Evolutionary conservation across 2,113 vertebrate genomes (phyloP).

Genomic region (Cairina moschata): DNA sequence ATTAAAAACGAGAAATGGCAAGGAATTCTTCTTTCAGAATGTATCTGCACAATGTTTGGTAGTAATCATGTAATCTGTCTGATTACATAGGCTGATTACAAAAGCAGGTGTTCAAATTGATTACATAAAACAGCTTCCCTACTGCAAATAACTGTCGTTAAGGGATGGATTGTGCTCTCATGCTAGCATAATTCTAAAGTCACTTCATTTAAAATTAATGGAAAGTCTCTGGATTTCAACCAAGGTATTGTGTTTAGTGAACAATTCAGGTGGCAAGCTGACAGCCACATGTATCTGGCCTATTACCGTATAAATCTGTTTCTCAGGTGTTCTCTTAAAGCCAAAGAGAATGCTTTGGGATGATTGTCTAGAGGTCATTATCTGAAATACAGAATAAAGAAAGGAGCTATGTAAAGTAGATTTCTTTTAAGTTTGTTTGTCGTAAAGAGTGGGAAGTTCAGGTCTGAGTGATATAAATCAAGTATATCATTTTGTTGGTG

Average conservation of each 20-base stretch:
- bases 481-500: background rate
- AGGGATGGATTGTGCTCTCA: background rate
- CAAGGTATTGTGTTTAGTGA: background rate
- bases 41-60: slow-evolving; percentile 3
- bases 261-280: background rate
- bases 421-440: background rate
- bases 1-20: slow-evolving; percentile 33
- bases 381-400: background rate
- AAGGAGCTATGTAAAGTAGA: background rate
- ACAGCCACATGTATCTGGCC: background rate
- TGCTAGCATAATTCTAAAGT: slow-evolving; percentile 21
- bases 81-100: slow-evolving; percentile 47
- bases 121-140: slow-evolving; percentile 22
- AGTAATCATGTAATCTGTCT: slow-evolving; percentile 35
- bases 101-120: slow-evolving; percentile 26
- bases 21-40: background rate
- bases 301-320: background rate
- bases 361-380: background rate
- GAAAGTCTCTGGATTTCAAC: background rate
- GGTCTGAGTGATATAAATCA: background rate
- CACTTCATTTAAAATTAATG: slow-evolving; percentile 24
- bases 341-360: background rate
- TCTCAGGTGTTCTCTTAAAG: background rate
- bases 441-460: background rate
- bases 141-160: slow-evolving; percentile 46